Evolutionary conservation across 2,888 invertebrate genomes (phyloP).

Genomic region (Smittia aterrima): DNA sequence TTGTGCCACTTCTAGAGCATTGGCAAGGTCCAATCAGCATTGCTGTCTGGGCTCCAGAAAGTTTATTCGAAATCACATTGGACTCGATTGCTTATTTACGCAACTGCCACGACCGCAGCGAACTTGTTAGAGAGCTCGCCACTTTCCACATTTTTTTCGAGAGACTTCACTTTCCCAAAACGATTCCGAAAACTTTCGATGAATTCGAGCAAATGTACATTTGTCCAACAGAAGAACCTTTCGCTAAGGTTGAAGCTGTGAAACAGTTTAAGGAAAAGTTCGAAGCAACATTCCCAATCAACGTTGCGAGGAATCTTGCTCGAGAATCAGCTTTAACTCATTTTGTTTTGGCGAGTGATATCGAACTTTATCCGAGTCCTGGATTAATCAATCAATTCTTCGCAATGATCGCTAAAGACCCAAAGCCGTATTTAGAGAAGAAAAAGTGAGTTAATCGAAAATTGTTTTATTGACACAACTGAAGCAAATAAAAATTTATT

Average conservation of each 20-base stretch:
- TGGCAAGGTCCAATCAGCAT: conserved; percentile 63
- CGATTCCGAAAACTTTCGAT: conserved; percentile 45
- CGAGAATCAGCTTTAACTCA: conserved; percentile 74
- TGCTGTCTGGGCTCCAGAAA: conserved; percentile 60
- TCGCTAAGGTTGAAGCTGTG: conserved; percentile 45
- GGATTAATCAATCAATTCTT: conserved; percentile 73
- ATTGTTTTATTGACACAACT: background rate
- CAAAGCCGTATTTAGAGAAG: background rate
- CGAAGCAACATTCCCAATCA: conserved; percentile 79
- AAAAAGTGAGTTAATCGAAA: conserved; percentile 18
- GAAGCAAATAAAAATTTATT: background rate
- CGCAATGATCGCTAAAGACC: conserved; percentile 62
- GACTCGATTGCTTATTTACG: conserved; percentile 57
- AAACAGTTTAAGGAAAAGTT: conserved; percentile 70
- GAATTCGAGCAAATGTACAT: background rate
- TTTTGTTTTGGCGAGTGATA: conserved; percentile 79
- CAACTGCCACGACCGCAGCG: conserved; percentile 52
- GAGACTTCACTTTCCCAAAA: conserved; percentile 56
- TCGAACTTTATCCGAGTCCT: conserved; percentile 84
- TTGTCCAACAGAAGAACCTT: background rate
- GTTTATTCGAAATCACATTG: conserved; percentile 57
- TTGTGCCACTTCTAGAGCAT: conserved; percentile 57
- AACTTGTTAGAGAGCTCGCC: conserved; percentile 56
- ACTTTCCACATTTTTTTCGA: conserved; percentile 62
- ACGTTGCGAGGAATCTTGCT: conserved; percentile 82